Percentiles rank a stretch among this genome's conserved stretches.
Evolutionary conservation across 2,797 vertebrate genomes (phyloP).

Genomic region (Poecilia wingei): DNA sequence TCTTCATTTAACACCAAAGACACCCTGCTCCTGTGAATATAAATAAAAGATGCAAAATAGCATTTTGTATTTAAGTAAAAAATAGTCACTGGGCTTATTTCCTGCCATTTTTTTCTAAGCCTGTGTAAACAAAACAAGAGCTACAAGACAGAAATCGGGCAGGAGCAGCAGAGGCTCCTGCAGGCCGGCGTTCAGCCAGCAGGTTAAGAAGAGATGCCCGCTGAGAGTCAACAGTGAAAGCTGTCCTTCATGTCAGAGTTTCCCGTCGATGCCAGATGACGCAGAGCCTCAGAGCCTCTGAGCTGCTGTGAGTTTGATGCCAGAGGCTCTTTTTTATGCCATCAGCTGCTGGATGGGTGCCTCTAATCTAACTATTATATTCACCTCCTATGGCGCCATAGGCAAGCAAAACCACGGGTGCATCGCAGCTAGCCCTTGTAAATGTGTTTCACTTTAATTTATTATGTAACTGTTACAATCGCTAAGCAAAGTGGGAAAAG

Average conservation of each 20-base stretch:
- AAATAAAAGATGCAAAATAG: neutral
- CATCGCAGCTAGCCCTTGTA: neutral
- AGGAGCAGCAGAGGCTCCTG: constrained; percentile 13
- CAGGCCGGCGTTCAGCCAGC: constrained; percentile 43
- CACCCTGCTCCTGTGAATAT: constrained; percentile 3
- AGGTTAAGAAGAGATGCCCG: constrained; percentile 43
- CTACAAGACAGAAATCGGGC: constrained; percentile 6
- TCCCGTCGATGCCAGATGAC: constrained; percentile 43
- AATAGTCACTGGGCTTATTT: neutral
- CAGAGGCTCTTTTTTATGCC: constrained; percentile 41
- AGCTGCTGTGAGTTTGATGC: constrained; percentile 46
- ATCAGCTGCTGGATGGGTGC: constrained; percentile 45
- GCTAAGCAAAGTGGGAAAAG: neutral
- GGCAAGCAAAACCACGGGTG: constrained; percentile 11
- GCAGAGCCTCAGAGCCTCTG: constrained; percentile 35
- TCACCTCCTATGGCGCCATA: constrained; percentile 23
- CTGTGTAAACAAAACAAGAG: constrained; percentile 7
- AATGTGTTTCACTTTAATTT: neutral
- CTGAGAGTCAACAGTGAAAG: constrained; percentile 59
- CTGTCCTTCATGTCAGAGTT: constrained; percentile 48
- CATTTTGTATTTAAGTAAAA: constrained; percentile 1
- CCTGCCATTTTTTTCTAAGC: neutral
- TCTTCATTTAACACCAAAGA: neutral
- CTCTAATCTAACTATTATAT: constrained; percentile 30
- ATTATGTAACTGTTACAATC: constrained; percentile 1